phyloP scores from a whole-genome alignment of 2,888 invertebrate genomes.

The Agapostemon virescens region DNA sequence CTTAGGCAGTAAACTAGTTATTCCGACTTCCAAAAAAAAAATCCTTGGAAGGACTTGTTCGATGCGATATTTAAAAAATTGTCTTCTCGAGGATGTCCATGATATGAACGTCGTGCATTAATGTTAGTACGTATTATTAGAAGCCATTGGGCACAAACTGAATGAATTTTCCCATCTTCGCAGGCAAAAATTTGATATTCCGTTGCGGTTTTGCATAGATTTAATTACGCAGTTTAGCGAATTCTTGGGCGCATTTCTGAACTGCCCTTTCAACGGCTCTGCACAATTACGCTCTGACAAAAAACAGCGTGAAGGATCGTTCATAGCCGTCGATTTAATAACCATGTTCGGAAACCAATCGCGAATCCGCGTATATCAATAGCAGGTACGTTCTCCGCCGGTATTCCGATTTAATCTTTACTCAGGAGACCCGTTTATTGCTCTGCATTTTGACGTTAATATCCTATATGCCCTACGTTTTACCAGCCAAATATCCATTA shows the following conservation, averaged over 20 bases:
- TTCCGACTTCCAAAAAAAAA: too few species aligned
- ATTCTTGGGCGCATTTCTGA: not conserved
- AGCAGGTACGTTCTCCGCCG: constrained; percentile 36
- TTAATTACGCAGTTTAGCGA: not conserved
- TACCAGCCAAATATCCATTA: constrained; percentile 63
- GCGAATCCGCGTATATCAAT: constrained; percentile 40
- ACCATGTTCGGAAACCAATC: constrained; percentile 40
- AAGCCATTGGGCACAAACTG: too few species aligned
- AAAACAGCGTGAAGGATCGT: constrained; percentile 27
- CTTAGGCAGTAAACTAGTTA: too few species aligned
- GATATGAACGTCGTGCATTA: too few species aligned
- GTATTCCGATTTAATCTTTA: constrained; percentile 57
- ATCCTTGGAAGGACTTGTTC: too few species aligned
- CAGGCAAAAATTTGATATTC: not conserved
- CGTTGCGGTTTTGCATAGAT: not conserved
- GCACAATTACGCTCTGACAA: constrained; percentile 30
- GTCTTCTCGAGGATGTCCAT: too few species aligned
- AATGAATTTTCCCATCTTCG: too few species aligned
- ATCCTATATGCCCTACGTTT: constrained; percentile 57
- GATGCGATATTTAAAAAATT: too few species aligned
- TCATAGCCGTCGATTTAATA: constrained; percentile 45
- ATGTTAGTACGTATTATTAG: too few species aligned
- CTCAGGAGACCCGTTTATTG: constrained; percentile 55
- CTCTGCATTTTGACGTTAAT: constrained; percentile 53
- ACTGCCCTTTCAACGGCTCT: not conserved